Conservation (phyloP, 2,888 invertebrate genomes). For the Lepetodrilus schrolli region DNA sequence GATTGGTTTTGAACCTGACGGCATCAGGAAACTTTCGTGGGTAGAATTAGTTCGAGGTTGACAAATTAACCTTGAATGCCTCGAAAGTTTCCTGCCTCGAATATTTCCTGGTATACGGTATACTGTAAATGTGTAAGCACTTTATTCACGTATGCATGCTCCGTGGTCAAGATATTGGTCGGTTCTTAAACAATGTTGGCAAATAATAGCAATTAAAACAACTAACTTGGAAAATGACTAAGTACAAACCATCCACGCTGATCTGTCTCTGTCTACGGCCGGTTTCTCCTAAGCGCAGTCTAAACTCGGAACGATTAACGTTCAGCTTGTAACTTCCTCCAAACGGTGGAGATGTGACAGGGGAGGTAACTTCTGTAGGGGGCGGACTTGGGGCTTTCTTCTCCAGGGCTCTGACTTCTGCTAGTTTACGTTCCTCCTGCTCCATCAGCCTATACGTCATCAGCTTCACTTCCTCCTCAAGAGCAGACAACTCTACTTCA, state of each 20-base stretch:
- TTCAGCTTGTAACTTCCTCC: not conserved
- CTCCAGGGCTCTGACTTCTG: not conserved
- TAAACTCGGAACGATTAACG: not conserved
- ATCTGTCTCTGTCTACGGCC: not conserved
- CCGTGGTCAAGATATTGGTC: too few species aligned
- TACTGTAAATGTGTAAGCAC: too few species aligned
- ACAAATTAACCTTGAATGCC: too few species aligned
- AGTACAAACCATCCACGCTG: not conserved
- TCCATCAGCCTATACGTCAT: constrained; percentile 14
- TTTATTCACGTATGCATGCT: too few species aligned
- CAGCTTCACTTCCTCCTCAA: constrained; percentile 11
- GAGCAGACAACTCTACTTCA: not conserved
- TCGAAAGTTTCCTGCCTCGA: too few species aligned
- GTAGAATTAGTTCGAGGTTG: too few species aligned
- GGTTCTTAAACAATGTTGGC: too few species aligned
- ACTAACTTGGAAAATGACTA: too few species aligned
- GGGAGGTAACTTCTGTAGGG: not conserved
- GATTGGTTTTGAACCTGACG: too few species aligned
- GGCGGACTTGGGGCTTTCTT: not conserved
- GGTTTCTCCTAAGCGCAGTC: not conserved
- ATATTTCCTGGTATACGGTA: too few species aligned
- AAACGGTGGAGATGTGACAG: not conserved
- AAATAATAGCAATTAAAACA: too few species aligned
- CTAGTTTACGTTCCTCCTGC: not conserved
- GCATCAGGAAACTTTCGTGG: too few species aligned